A percentile compares a stretch with the other conserved stretches of the same genome.
Conservation (phyloP, 2,888 invertebrate species). For the Thymelicus sylvestris region DNA sequence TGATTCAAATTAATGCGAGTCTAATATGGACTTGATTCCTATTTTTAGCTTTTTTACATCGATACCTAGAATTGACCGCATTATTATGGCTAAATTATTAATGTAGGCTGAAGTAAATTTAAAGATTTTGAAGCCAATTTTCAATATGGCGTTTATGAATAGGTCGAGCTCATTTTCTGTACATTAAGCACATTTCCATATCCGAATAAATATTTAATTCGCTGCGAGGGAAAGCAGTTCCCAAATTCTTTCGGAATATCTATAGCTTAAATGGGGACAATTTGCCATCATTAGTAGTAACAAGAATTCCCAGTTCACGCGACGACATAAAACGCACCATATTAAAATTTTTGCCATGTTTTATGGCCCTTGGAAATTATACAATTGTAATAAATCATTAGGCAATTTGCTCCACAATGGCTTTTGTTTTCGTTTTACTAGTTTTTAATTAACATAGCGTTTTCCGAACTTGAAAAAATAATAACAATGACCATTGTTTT, state of each 20-base stretch:
- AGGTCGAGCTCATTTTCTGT: slow-evolving; percentile 44
- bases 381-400: slow-evolving; percentile 32
- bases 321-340: slow-evolving; percentile 55
- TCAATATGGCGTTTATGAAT: slow-evolving; percentile 35
- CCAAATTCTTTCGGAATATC: slow-evolving; percentile 65
- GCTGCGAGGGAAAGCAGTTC: slow-evolving; percentile 53
- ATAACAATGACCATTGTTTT: slow-evolving; percentile 2
- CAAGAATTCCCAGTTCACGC: slow-evolving; percentile 64
- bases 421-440: slow-evolving; percentile 26
- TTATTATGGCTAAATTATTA: too few species aligned
- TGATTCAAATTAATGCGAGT: too few species aligned
- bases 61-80: too few species aligned
- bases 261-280: slow-evolving; percentile 59
- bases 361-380: slow-evolving; percentile 33
- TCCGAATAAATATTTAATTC: slow-evolving; percentile 64
- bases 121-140: slow-evolving; percentile 21
- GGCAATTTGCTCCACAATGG: slow-evolving; percentile 24
- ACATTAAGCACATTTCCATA: slow-evolving; percentile 55
- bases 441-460: slow-evolving; percentile 5
- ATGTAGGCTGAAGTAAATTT: neutral
- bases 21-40: too few species aligned
- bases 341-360: slow-evolving; percentile 54
- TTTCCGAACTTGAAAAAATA: slow-evolving; percentile 2
- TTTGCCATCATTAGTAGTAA: slow-evolving; percentile 70
- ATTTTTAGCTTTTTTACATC: too few species aligned